A percentile compares a stretch with the other conserved stretches of the same genome.
phyloP scores from a whole-genome alignment of 2,113 vertebrate genomes.

The Strigops habroptila region DNA sequence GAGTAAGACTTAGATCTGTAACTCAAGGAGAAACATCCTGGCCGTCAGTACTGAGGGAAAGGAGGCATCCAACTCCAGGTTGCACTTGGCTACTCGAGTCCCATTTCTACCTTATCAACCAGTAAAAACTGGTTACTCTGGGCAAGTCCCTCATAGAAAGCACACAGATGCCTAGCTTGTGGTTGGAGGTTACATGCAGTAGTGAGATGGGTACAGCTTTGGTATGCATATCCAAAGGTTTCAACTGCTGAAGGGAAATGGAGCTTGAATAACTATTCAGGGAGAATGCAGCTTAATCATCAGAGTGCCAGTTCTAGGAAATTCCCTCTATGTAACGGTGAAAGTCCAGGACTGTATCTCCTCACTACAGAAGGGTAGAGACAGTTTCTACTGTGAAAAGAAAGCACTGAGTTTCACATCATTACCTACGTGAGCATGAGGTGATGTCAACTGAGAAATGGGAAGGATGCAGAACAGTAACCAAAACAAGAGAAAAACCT shows the following conservation, averaged over 20 bases:
- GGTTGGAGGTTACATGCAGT: neutral
- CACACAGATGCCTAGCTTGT: accelerated
- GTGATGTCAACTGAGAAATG: neutral
- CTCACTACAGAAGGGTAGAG: neutral
- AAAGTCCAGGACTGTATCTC: neutral
- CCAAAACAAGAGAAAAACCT: neutral
- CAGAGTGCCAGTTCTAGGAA: neutral
- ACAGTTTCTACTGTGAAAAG: neutral
- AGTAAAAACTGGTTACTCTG: neutral
- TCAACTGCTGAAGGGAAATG: neutral
- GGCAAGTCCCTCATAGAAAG: neutral
- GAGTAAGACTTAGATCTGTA: neutral
- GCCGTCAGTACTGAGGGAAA: neutral
- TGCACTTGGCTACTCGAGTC: neutral
- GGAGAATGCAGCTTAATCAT: neutral
- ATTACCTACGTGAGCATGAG: neutral
- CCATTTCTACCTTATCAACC: neutral
- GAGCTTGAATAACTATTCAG: neutral
- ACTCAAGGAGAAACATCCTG: neutral
- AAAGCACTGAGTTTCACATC: neutral
- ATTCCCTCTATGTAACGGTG: neutral
- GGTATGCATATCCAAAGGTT: neutral
- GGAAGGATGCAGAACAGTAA: neutral
- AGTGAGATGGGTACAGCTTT: neutral
- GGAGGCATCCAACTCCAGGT: neutral